Conservation (phyloP, 2,888 invertebrate genomes). For the Luperina nickerlii region DNA sequence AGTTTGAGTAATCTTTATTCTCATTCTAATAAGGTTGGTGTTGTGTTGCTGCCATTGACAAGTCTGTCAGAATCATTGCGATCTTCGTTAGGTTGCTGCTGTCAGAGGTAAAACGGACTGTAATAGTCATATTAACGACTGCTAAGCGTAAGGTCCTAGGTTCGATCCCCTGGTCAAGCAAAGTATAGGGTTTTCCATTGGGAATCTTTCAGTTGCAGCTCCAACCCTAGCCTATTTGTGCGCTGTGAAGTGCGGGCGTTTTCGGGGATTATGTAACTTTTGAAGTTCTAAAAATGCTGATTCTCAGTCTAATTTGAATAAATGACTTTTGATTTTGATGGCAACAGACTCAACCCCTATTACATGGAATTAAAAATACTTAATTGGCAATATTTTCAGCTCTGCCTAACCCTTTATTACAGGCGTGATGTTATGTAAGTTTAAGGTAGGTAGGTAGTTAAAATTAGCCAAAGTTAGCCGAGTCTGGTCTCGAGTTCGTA, state of each 20-base stretch:
- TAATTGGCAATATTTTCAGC: not conserved
- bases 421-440: not conserved
- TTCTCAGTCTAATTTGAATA: not conserved
- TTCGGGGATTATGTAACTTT: not conserved
- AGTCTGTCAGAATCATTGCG: too few species aligned
- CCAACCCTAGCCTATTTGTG: not conserved
- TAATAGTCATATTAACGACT: not conserved
- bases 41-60: too few species aligned
- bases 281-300: not conserved
- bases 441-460: not conserved
- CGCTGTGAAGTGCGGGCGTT: not conserved
- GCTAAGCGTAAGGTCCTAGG: not conserved
- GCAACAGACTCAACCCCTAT: not conserved
- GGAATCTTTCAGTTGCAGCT: not conserved
- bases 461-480: not conserved
- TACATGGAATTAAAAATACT: not conserved
- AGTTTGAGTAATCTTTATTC: too few species aligned
- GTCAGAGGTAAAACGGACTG: too few species aligned
- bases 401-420: not conserved
- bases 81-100: too few species aligned
- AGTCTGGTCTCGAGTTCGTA: not conserved
- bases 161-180: not conserved
- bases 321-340: not conserved
- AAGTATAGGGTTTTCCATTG: not conserved
- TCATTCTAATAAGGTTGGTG: too few species aligned